Evolutionary conservation across 2,113 vertebrate genomes (phyloP).

Genomic region (Actinemys pallida): DNA sequence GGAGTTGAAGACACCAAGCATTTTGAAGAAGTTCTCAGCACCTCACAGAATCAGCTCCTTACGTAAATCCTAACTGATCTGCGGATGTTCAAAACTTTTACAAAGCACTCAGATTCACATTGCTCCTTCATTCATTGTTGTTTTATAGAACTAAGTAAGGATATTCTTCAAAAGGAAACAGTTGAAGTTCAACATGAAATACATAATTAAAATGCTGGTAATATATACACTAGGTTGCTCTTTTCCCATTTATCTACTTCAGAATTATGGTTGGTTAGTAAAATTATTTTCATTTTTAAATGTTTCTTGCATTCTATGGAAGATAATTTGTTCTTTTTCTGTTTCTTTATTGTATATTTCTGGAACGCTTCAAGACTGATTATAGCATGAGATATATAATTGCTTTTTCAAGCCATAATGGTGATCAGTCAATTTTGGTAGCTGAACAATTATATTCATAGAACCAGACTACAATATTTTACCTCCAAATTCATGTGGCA

Average conservation of each 20-base stretch:
- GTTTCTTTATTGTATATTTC: slow-evolving; percentile 54
- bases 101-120: background rate
- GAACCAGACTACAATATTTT: slow-evolving; percentile 66
- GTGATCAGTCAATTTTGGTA: slow-evolving; percentile 58
- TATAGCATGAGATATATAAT: slow-evolving; percentile 51
- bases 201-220: slow-evolving; percentile 5
- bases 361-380: slow-evolving; percentile 49
- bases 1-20: no score
- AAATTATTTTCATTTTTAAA: slow-evolving; percentile 28
- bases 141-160: slow-evolving; percentile 47
- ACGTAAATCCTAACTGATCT: background rate
- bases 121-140: background rate
- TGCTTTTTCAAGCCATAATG: slow-evolving; percentile 44
- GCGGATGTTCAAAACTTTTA: background rate
- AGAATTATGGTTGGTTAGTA: slow-evolving; percentile 61
- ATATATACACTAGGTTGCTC: background rate
- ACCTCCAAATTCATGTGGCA: slow-evolving; percentile 54
- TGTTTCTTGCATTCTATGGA: slow-evolving; percentile 50
- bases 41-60: background rate
- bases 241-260: slow-evolving; percentile 57
- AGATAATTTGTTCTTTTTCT: slow-evolving; percentile 58
- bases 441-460: slow-evolving; percentile 59
- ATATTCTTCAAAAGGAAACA: slow-evolving; percentile 29
- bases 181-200: slow-evolving; percentile 20
- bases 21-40: no score